Base-by-base conservation (phyloP, 2,888 invertebrate genomes). In the Drosophila cognata region DNA sequence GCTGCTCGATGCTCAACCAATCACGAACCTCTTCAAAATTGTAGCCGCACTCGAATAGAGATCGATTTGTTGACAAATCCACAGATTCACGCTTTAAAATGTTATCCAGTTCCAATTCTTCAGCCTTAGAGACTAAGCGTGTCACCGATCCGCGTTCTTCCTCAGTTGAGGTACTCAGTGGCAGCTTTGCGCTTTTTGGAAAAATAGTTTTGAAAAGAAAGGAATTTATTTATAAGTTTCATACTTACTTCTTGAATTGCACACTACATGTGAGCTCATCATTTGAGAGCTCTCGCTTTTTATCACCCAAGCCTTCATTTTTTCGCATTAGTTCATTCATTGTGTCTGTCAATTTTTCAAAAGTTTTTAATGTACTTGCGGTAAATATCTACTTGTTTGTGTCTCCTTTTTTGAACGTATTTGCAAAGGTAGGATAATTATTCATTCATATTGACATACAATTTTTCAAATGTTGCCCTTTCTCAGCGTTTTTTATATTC, bases 21-120 rank as follows among this genome's bases (percentile, higher is more conserved):
- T 73, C 56, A 0, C 35, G 41, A 1, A 73, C 79, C 13, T 87
- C 79, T 35, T 79, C 84, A 31, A 87, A 85, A 28, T 89, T 77
- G 11, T 83, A 68, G 1, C 84, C 84, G 6, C 61, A 60, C 25
- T 87, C 79, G 28, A 79, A 68, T 0, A 85, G 51, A 6, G 89
- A 85, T 0, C 70, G 84, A 67, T 73, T 77, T 28, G 55, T 38
- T 0, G 61, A 31, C 4, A 65, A 31, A 1, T 64, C 51, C 0
- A 16, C 8, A 0, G 67, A 29, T 16, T 63, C 31, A 0, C 50
- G 46, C 7, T 56, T 74, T 1, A 73, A 77, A 21, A 74, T 36
- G 2, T 31, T 51, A 5, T 70, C 46, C 0, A 74, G 8, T 18
- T 81, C 67, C 16, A 88, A 60, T 16, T 88, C 88, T 48, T 88